These are phyloP conservation scores for Neoascia interrupta DNA, from an alignment of 2,888 invertebrate species.

Conservation along the genomic window DNA sequence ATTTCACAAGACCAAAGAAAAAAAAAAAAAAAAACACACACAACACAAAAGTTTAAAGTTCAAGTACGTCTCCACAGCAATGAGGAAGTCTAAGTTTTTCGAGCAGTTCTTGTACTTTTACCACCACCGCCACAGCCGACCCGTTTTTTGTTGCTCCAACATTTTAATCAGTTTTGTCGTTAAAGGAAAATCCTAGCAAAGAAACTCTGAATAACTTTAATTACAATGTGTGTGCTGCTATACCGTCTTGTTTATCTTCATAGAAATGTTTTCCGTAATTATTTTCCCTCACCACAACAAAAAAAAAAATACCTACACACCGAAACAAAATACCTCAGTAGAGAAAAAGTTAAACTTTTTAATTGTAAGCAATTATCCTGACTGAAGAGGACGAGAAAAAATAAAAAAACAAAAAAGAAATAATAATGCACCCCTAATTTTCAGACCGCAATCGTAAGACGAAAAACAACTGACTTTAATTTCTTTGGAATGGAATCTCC, in stretches of 20 bases:
- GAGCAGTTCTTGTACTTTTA: not conserved
- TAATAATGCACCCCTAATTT: constrained; percentile 39
- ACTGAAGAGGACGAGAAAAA: not conserved
- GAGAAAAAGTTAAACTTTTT: constrained; percentile 40
- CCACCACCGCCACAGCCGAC: not conserved
- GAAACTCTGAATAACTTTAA: constrained; percentile 39
- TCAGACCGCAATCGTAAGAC: constrained; percentile 38
- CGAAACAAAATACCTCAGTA: not conserved
- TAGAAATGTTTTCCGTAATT: constrained; percentile 22
- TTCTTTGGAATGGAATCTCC: constrained; percentile 42
- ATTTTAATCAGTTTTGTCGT: constrained; percentile 42
- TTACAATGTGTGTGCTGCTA: constrained; percentile 21
- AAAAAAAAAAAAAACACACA: not conserved
- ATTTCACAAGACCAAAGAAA: too few relatives aligned
- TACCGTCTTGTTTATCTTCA: constrained; percentile 3
- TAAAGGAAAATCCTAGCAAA: constrained; percentile 17
- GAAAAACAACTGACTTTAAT: constrained; percentile 35
- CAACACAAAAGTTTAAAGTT: constrained; percentile 26
- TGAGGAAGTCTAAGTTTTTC: constrained; percentile 20
- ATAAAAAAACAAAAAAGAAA: not conserved
- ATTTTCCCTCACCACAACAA: constrained; percentile 5
- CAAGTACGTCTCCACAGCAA: not conserved
- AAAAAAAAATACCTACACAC: not conserved
- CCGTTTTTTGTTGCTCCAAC: not conserved
- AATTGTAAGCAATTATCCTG: constrained; percentile 56